phyloP scores from a whole-genome alignment of 2,888 invertebrate species.

The Odontomyia ornata region DNA sequence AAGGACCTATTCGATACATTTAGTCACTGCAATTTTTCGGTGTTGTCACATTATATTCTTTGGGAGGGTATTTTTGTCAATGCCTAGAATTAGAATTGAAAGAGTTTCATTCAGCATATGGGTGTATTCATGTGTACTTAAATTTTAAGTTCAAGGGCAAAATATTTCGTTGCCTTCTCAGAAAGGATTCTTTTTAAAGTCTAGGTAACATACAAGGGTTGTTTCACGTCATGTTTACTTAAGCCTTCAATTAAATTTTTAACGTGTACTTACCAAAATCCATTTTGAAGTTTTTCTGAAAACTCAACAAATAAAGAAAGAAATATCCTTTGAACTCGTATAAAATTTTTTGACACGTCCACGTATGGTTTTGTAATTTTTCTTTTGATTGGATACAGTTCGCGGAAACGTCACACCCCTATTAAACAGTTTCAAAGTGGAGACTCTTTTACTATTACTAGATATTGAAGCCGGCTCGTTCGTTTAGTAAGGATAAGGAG shows the following conservation, averaged over 20 bases:
- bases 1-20: too few species aligned
- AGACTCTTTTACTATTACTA: too few species aligned
- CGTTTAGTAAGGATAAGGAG: too few species aligned
- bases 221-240: background rate
- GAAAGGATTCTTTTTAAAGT: background rate
- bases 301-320: background rate
- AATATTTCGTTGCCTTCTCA: background rate
- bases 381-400: too few species aligned
- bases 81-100: background rate
- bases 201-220: background rate
- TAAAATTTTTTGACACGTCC: constrained; percentile 2
- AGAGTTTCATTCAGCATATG: background rate
- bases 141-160: constrained; percentile 41
- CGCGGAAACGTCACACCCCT: too few species aligned
- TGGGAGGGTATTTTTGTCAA: too few species aligned
- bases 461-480: too few species aligned
- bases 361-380: background rate
- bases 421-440: too few species aligned
- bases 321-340: background rate
- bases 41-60: too few species aligned
- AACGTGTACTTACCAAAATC: constrained; percentile 46
- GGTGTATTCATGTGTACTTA: background rate
- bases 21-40: too few species aligned
- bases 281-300: constrained; percentile 43
- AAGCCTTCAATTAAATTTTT: background rate